These are phyloP conservation scores for Podarcis cretensis DNA, from an alignment of 2,113 vertebrate genomes.

Conservation along the genomic window DNA sequence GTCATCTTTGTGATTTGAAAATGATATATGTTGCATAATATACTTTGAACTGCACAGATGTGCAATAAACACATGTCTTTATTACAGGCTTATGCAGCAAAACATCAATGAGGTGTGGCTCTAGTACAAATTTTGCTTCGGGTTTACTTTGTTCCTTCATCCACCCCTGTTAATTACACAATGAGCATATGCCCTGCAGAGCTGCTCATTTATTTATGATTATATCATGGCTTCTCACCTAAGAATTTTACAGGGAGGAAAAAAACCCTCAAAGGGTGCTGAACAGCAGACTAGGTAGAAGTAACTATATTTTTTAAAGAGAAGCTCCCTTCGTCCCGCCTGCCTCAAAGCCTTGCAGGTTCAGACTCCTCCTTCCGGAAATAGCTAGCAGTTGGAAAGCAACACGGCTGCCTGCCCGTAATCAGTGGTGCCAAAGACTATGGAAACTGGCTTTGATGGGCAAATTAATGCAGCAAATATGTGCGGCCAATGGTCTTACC, in stretches of 20 bases:
- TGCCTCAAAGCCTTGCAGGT: not conserved
- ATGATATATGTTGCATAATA: not conserved
- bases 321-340: not conserved
- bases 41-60: constrained; percentile 16
- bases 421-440: not conserved
- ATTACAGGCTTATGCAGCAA: constrained; percentile 11
- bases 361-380: not conserved
- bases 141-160: constrained; percentile 50
- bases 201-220: constrained; percentile 62
- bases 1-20: constrained; percentile 16
- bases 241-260: constrained; percentile 51
- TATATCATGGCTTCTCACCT: constrained; percentile 65
- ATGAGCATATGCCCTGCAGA: constrained; percentile 52
- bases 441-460: not conserved
- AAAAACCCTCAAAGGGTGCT: not conserved
- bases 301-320: not conserved
- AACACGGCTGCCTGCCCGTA: not conserved
- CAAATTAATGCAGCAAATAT: not conserved
- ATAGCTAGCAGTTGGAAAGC: not conserved
- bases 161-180: constrained; percentile 56
- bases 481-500: not conserved
- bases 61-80: constrained; percentile 16
- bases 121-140: constrained; percentile 28
- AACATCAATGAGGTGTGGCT: constrained; percentile 27
- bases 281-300: not conserved